Conservation (phyloP, 2,888 invertebrate species). For the Sericinus montela region DNA sequence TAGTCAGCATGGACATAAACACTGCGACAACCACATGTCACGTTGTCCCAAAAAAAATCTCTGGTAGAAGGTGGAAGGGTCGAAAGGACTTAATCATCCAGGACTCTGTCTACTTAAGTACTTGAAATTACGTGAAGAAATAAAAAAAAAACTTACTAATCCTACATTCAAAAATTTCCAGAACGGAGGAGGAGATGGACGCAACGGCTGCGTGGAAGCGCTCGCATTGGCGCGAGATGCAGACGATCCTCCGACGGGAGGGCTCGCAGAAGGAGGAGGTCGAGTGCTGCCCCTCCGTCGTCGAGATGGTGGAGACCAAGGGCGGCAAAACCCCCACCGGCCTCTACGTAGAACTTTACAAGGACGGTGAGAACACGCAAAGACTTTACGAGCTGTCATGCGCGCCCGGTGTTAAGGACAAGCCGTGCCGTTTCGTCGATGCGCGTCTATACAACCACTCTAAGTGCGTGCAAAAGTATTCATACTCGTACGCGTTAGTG, state of each 20-base stretch:
- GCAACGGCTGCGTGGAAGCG: constrained; percentile 71
- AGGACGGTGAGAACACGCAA: constrained; percentile 83
- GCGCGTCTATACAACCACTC: constrained; percentile 83
- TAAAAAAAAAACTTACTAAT: not conserved
- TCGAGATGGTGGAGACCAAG: constrained; percentile 87
- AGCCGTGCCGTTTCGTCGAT: constrained; percentile 87
- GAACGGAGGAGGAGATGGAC: constrained; percentile 64
- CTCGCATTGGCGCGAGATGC: constrained; percentile 82
- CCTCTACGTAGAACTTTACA: constrained; percentile 86
- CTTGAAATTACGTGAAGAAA: too few species aligned
- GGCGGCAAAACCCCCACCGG: constrained; percentile 87
- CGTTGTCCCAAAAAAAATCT: too few species aligned
- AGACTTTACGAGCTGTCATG: constrained; percentile 90
- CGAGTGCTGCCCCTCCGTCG: constrained; percentile 90
- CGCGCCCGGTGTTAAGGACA: constrained; percentile 82
- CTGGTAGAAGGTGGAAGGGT: too few species aligned
- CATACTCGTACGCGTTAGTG: constrained; percentile 91
- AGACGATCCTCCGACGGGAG: constrained; percentile 78
- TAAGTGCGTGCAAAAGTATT: constrained; percentile 90
- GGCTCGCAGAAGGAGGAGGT: constrained; percentile 70
- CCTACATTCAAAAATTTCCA: constrained; percentile 28
- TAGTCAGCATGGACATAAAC: too few species aligned
- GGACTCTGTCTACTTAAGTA: too few species aligned
- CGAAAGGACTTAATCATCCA: too few species aligned
- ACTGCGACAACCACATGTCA: too few species aligned